Percentiles rank a stretch among this genome's conserved stretches.
phyloP scores from a whole-genome alignment of 2,888 invertebrate genomes.

The Pachydiplax longipennis region DNA sequence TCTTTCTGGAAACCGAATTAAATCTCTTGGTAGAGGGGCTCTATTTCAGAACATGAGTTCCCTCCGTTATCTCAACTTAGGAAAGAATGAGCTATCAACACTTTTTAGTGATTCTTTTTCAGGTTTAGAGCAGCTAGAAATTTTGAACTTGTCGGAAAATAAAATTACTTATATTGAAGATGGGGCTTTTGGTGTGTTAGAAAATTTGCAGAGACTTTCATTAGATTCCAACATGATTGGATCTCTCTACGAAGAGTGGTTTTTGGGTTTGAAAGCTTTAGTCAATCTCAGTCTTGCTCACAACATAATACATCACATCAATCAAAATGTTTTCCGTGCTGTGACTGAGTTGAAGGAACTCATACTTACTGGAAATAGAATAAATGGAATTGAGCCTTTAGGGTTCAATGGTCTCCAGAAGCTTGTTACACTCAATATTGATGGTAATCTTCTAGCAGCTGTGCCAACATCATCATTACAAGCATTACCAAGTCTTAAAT shows the following conservation, averaged over 20 bases:
- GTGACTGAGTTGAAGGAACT: conserved; percentile 54
- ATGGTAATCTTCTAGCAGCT: conserved; percentile 51
- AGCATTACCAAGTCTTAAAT: conserved; percentile 49
- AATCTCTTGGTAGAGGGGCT: conserved; percentile 55
- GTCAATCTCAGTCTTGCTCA: conserved; percentile 55
- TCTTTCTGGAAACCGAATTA: conserved; percentile 57
- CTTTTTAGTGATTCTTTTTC: conserved; percentile 57
- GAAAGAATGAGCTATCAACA: conserved; percentile 56
- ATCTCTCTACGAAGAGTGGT: conserved; percentile 57
- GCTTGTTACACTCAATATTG: conserved; percentile 53
- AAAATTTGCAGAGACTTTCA: conserved; percentile 55
- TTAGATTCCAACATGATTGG: conserved; percentile 57
- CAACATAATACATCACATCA: conserved; percentile 56
- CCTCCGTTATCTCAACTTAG: conserved; percentile 56
- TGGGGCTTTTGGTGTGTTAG: conserved; percentile 58
- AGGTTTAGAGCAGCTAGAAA: conserved; percentile 55
- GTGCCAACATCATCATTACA: conserved; percentile 51
- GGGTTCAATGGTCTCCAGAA: conserved; percentile 56
- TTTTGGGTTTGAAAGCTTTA: conserved; percentile 56
- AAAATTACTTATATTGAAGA: conserved; percentile 57
- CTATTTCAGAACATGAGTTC: conserved; percentile 56
- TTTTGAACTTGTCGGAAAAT: conserved; percentile 57
- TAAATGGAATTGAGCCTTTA: conserved; percentile 54
- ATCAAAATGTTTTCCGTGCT: conserved; percentile 54
- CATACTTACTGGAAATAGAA: conserved; percentile 54